Evolutionary conservation across 1,140 invertebrate genomes (phyloP).

Genomic region (Dreissena polymorpha): DNA sequence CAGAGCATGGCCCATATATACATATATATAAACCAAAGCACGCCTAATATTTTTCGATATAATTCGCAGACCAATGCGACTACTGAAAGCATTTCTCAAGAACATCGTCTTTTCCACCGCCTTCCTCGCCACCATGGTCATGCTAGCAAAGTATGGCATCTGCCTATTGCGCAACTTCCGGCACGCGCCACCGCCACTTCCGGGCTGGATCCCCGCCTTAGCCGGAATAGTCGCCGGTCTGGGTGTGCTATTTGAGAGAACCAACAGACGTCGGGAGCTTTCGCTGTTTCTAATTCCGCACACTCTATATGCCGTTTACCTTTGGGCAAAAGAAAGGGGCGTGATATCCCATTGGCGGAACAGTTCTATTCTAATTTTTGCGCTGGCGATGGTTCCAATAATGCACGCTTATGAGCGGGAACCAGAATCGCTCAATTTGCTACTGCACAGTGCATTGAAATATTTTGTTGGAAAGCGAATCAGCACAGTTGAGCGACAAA

Average conservation of each 20-base stretch:
- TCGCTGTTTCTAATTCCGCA: conserved; percentile 72
- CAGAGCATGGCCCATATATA: too few relatives aligned
- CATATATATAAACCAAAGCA: too few relatives aligned
- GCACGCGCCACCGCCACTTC: conserved; percentile 63
- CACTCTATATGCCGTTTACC: conserved; percentile 63
- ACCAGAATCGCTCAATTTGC: conserved; percentile 66
- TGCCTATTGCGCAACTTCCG: conserved; percentile 68
- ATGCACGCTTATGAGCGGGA: conserved; percentile 76
- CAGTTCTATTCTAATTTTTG: conserved; percentile 64
- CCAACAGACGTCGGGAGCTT: conserved; percentile 67
- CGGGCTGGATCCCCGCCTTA: conserved; percentile 64
- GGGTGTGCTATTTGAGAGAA: conserved; percentile 68
- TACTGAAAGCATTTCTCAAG: conserved; percentile 62
- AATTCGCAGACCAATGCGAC: conserved; percentile 60
- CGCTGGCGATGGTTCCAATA: conserved; percentile 68
- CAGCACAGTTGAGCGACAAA: conserved; percentile 52
- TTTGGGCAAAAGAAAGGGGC: conserved; percentile 53
- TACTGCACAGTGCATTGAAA: conserved; percentile 66
- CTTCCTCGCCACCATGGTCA: conserved; percentile 72
- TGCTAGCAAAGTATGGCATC: conserved; percentile 70
- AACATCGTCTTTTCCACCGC: conserved; percentile 69
- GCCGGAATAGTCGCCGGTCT: conserved; percentile 68
- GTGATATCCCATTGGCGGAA: conserved; percentile 57
- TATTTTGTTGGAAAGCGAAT: conserved; percentile 65
- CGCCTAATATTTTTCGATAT: too few relatives aligned